Evolutionary conservation across 2,797 vertebrate species (phyloP).

Genomic region (Poecilia velifera): DNA sequence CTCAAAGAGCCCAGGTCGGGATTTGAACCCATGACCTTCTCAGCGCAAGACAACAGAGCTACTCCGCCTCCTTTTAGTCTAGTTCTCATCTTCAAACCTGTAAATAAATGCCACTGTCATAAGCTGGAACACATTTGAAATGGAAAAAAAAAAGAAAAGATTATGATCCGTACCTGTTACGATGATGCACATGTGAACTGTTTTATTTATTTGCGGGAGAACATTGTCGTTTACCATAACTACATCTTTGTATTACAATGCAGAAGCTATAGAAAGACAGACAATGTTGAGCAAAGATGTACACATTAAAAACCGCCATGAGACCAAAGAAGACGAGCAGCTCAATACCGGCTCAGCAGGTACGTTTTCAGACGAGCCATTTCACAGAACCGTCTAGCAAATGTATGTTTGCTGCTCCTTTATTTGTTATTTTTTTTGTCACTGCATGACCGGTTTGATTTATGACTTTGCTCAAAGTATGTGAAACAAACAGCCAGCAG

Average conservation of each 20-base stretch:
- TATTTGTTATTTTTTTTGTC: too few relatives aligned
- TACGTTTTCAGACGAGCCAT: background rate
- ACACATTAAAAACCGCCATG: background rate
- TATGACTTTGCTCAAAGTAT: background rate
- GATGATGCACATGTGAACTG: background rate
- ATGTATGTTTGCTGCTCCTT: background rate
- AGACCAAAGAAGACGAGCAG: slow-evolving; percentile 15
- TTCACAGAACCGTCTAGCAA: background rate
- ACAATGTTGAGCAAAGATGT: background rate
- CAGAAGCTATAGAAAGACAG: too few relatives aligned
- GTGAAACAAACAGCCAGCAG: background rate
- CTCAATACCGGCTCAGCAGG: background rate
- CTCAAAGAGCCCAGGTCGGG: too few relatives aligned
- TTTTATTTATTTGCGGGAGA: background rate
- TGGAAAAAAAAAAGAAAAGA: too few relatives aligned
- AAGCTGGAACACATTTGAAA: too few relatives aligned
- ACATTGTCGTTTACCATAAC: background rate
- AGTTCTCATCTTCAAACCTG: too few relatives aligned
- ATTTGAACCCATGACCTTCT: too few relatives aligned
- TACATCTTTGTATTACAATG: background rate
- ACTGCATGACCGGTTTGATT: background rate
- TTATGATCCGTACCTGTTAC: background rate
- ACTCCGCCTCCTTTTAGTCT: too few relatives aligned
- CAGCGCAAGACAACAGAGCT: too few relatives aligned
- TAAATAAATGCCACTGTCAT: too few relatives aligned